These are phyloP conservation scores for Phorcus lineatus DNA, from an alignment of 2,888 invertebrate species.

Conservation along the genomic window DNA sequence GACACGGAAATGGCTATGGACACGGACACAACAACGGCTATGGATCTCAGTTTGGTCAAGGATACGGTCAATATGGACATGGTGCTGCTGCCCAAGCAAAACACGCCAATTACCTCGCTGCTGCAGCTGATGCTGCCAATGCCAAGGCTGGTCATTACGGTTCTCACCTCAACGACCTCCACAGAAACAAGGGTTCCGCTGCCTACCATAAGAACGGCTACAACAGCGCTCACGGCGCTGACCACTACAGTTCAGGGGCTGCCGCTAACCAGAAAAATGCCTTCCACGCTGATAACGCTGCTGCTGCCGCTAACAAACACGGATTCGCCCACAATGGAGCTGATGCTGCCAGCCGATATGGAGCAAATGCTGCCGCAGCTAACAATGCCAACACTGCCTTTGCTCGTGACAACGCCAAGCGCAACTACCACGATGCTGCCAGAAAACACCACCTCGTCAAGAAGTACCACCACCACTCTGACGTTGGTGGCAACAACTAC, in stretches of 20 bases:
- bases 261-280: not conserved
- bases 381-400: not conserved
- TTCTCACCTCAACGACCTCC: not conserved
- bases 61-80: not conserved
- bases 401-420: not conserved
- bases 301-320: not conserved
- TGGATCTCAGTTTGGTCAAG: not conserved
- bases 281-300: not conserved
- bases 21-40: not conserved
- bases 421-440: constrained; percentile 8
- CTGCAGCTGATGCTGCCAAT: not conserved
- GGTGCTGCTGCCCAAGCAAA: not conserved
- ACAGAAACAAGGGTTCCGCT: not conserved
- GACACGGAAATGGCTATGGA: not conserved
- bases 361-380: not conserved
- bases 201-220: not conserved
- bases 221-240: constrained; percentile 2
- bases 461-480: constrained; percentile 17
- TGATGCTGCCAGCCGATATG: constrained; percentile 7
- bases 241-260: not conserved
- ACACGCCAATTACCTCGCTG: not conserved
- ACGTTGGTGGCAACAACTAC: constrained; percentile 26
- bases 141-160: not conserved
- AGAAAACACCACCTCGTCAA: constrained; percentile 18
- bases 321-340: constrained; percentile 1